phyloP scores from a whole-genome alignment of 2,888 invertebrate species.

The Oscheius myriophilus region DNA sequence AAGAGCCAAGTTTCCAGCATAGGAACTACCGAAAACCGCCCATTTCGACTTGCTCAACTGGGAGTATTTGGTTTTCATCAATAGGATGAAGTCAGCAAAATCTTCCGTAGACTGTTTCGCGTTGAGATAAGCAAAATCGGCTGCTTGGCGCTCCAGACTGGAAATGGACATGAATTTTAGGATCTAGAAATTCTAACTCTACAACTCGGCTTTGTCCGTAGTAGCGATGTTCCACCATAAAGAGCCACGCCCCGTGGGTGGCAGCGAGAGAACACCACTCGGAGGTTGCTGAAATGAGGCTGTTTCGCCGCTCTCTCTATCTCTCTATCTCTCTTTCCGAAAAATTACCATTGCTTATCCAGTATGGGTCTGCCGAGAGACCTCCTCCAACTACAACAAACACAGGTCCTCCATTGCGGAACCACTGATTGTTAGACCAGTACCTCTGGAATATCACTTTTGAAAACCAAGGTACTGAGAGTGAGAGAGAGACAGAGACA shows the following conservation, averaged over 20 bases:
- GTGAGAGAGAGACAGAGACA: slow-evolving; percentile 14
- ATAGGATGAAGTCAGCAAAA: slow-evolving; percentile 1
- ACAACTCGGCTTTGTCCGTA: slow-evolving; percentile 14
- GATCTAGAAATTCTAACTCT: not conserved
- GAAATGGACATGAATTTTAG: not conserved
- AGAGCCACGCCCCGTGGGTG: slow-evolving; percentile 11
- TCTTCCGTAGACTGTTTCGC: slow-evolving; percentile 18
- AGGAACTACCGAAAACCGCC: slow-evolving; percentile 11
- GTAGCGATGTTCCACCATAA: slow-evolving; percentile 16
- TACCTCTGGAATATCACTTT: not conserved
- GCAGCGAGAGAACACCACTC: slow-evolving; percentile 12
- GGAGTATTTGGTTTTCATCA: not conserved
- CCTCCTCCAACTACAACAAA: slow-evolving; percentile 18
- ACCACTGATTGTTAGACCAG: slow-evolving; percentile 10
- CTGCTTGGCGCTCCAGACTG: slow-evolving; percentile 3
- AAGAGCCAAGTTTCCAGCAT: slow-evolving; percentile 23
- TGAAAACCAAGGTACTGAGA: not conserved
- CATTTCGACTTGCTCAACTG: slow-evolving; percentile 3
- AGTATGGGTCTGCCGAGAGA: slow-evolving; percentile 3
- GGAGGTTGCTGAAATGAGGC: not conserved
- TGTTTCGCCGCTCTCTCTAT: not conserved
- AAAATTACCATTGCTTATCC: slow-evolving; percentile 17
- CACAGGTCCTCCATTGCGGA: slow-evolving; percentile 3
- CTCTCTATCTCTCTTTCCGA: not conserved
- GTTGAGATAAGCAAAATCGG: slow-evolving; percentile 7